phyloP scores from a whole-genome alignment of 1,140 invertebrate species.

The Cyclina sinensis region DNA sequence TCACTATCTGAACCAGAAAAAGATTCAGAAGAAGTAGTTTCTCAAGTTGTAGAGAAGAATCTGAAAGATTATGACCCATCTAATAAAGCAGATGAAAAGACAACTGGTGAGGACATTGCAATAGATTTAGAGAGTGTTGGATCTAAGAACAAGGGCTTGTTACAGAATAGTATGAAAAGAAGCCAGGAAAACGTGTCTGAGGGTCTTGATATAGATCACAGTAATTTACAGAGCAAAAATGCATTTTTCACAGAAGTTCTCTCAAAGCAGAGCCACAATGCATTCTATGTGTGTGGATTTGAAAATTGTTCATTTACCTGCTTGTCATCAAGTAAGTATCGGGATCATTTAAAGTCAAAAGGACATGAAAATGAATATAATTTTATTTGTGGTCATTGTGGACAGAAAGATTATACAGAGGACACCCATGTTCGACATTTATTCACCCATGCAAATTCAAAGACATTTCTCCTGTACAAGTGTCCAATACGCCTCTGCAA shows the following conservation, averaged over 20 bases:
- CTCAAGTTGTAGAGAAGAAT: conserved; percentile 38
- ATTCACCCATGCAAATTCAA: conserved; percentile 61
- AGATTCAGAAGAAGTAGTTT: conserved; percentile 28
- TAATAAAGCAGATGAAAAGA: neutral
- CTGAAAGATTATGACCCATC: conserved; percentile 44
- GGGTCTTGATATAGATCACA: neutral
- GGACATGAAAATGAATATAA: conserved; percentile 51
- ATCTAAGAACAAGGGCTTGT: too few relatives aligned
- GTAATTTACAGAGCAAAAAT: neutral
- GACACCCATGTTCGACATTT: conserved; percentile 65
- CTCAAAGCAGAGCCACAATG: neutral
- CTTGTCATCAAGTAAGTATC: conserved; percentile 46
- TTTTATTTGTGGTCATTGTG: conserved; percentile 68
- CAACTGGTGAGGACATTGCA: neutral
- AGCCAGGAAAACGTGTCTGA: too few relatives aligned
- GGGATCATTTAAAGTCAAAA: conserved; percentile 43
- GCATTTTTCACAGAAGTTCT: conserved; percentile 26
- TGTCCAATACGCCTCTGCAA: conserved; percentile 59
- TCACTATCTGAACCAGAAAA: conserved; percentile 25
- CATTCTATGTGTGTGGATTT: conserved; percentile 64
- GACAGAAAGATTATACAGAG: conserved; percentile 57
- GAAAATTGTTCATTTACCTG: conserved; percentile 53
- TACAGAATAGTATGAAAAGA: too few relatives aligned
- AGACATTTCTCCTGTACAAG: conserved; percentile 60
- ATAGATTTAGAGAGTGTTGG: neutral